Base-by-base conservation (phyloP, 2,113 vertebrate genomes). In the Chaenogobius annularis region DNA sequence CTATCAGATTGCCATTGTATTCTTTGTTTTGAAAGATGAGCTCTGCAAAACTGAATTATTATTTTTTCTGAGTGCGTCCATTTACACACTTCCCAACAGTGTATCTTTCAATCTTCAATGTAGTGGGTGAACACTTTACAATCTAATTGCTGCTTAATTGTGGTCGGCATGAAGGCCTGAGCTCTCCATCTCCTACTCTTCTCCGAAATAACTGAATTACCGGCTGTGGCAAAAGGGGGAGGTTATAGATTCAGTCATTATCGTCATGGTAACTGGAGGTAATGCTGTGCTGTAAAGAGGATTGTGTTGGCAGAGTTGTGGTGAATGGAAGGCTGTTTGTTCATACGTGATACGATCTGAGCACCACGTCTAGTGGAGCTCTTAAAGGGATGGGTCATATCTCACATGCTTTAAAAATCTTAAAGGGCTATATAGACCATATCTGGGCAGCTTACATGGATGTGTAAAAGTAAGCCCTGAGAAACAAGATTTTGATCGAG, bases 211-310 rank as follows among this genome's bases (percentile, higher is more conserved):
- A 91, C 83, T 7, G 52, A 88, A 90, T 91, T 88, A 88, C 77
- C 64, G 13, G 78, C 76, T 5, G 66, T 17, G 83, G 75, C 46
- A n/a, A 56, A 82, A 26, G 69, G 59, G 76, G 71, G 76, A 81
- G 82, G 71, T 77, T 72, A 77, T 81, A 77, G 86, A 85, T 81
- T 82, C 83, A 26, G 43, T 81, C 86, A 83, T 85, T 85, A 91
- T 91, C 40, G 37, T 86, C 88, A 92, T 92, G 88, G 88, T 85
- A 91, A 92, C 89, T 61, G 82, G 87, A 81, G 50, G 50, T 54
- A 20, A 54, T 54, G 79, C 67, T 62, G 78, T 70, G 74, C 83
- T 77, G 70, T 66, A 68, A 7, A 1, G 37, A 40, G 37, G 37
- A 7, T 40, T 40, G 37, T 40, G 37, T 82, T 82, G 71, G 82